Conservation (phyloP, 2,888 invertebrate genomes). For the Epinotia bilunana region DNA sequence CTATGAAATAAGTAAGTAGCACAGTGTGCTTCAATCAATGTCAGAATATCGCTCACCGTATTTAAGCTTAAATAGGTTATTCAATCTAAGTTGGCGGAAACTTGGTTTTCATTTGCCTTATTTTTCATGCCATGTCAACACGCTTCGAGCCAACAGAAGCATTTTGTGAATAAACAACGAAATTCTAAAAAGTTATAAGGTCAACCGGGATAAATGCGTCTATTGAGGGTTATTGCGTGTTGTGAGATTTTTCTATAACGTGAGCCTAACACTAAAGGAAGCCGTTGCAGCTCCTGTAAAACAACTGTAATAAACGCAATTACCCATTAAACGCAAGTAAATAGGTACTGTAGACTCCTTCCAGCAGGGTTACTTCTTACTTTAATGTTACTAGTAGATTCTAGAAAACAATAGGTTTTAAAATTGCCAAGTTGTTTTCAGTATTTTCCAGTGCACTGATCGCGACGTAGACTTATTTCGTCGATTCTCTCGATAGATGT, state of each 20-base stretch:
- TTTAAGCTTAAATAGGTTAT: slow-evolving; percentile 6
- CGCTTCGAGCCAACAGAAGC: not conserved
- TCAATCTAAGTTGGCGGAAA: slow-evolving; percentile 28
- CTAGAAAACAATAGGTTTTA: not conserved
- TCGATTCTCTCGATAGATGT: not conserved
- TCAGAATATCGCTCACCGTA: slow-evolving; percentile 9
- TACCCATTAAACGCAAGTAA: too few relatives aligned
- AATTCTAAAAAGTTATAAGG: too few relatives aligned
- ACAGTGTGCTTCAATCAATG: slow-evolving; percentile 29
- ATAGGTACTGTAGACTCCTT: too few relatives aligned
- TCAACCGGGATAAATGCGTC: too few relatives aligned
- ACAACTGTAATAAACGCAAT: too few relatives aligned
- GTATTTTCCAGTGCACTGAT: not conserved
- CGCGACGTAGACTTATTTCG: not conserved
- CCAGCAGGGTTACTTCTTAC: too few relatives aligned
- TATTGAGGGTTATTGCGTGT: too few relatives aligned
- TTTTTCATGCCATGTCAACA: slow-evolving; percentile 18
- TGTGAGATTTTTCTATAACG: too few relatives aligned
- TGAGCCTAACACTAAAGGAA: too few relatives aligned
- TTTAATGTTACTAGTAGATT: not conserved
- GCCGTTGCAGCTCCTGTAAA: too few relatives aligned
- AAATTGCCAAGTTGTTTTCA: not conserved
- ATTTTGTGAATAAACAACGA: not conserved
- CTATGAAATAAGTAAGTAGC: slow-evolving; percentile 1
- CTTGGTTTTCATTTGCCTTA: slow-evolving; percentile 13